A percentile compares a stretch with the other conserved stretches of the same genome.
phyloP scores from a whole-genome alignment of 2,797 vertebrate species.

The Takifugu rubripes region DNA sequence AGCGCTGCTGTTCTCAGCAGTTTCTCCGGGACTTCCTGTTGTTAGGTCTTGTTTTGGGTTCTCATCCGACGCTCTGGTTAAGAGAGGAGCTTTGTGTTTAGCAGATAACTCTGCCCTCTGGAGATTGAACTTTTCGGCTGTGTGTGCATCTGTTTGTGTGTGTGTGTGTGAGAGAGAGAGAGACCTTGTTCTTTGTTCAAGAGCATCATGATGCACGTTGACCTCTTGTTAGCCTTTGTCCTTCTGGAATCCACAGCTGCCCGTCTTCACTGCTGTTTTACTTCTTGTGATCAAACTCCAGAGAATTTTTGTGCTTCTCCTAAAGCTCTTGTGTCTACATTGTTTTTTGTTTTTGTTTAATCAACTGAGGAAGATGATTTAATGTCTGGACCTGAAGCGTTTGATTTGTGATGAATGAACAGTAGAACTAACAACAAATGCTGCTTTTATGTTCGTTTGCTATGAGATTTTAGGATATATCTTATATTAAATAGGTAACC shows the following conservation, averaged over 20 bases:
- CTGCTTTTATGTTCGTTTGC: too few species aligned
- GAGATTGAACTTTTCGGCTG: constrained; percentile 27
- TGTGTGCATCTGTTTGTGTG: constrained; percentile 16
- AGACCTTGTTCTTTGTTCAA: constrained; percentile 48
- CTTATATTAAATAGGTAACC: too few species aligned
- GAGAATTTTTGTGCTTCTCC: constrained; percentile 9
- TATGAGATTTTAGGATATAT: too few species aligned
- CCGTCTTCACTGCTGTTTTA: constrained; percentile 37
- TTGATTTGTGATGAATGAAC: too few species aligned
- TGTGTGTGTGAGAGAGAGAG: constrained; percentile 6
- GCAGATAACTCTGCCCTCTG: constrained; percentile 42
- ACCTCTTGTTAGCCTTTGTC: constrained; percentile 33
- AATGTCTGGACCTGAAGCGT: too few species aligned
- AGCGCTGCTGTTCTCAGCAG: constrained; percentile 50
- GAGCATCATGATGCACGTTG: constrained; percentile 36
- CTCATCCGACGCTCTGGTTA: constrained; percentile 51
- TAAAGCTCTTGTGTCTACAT: too few species aligned
- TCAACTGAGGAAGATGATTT: too few species aligned
- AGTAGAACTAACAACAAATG: too few species aligned
- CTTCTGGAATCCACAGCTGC: constrained; percentile 38
- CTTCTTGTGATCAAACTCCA: constrained; percentile 22
- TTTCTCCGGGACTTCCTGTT: constrained; percentile 58
- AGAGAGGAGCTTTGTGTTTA: constrained; percentile 61
- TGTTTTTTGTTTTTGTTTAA: too few species aligned
- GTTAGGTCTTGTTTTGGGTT: constrained; percentile 45